A percentile compares a stretch with the other conserved stretches of the same genome.
phyloP scores from a whole-genome alignment of 2,113 vertebrate species.

The Thamnophis sirtalis region DNA sequence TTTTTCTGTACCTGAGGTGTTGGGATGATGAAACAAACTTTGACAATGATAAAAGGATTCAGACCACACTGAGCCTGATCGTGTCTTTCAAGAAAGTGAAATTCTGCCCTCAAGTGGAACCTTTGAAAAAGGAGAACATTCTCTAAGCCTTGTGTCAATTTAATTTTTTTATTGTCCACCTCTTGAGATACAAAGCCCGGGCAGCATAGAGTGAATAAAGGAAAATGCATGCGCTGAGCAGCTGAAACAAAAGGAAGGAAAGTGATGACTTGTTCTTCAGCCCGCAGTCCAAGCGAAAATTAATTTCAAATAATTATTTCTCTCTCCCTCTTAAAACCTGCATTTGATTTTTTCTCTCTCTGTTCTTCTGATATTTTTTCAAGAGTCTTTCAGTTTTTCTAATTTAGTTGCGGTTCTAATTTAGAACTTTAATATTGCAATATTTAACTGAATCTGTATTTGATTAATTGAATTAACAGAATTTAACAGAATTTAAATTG shows the following conservation, averaged over 20 bases:
- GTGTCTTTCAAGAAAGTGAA: slow-evolving; percentile 1
- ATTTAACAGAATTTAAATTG: not conserved
- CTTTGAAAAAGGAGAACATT: not conserved
- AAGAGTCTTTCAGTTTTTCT: not conserved
- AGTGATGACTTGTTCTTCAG: not conserved
- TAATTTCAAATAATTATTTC: not conserved
- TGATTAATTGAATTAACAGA: not conserved
- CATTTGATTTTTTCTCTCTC: not conserved
- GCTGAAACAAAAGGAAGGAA: slow-evolving; percentile 46
- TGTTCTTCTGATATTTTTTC: not conserved
- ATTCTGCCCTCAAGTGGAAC: slow-evolving; percentile 4
- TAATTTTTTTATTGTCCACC: not conserved
- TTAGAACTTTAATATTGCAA: not conserved
- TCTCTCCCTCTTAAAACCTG: not conserved
- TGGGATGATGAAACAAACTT: not conserved
- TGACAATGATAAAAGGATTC: not conserved
- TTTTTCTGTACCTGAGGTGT: not conserved
- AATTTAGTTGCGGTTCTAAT: not conserved
- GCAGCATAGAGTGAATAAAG: slow-evolving; percentile 36
- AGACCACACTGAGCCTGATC: not conserved
- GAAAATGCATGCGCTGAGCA: slow-evolving; percentile 26
- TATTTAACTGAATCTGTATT: not conserved
- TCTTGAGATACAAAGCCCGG: not conserved
- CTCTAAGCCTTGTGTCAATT: not conserved
- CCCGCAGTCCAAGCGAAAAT: not conserved